Evolutionary conservation across 2,113 vertebrate genomes (phyloP), one percentile per base, ranked within the genome.

Genomic region (Rallus limicola): DNA sequence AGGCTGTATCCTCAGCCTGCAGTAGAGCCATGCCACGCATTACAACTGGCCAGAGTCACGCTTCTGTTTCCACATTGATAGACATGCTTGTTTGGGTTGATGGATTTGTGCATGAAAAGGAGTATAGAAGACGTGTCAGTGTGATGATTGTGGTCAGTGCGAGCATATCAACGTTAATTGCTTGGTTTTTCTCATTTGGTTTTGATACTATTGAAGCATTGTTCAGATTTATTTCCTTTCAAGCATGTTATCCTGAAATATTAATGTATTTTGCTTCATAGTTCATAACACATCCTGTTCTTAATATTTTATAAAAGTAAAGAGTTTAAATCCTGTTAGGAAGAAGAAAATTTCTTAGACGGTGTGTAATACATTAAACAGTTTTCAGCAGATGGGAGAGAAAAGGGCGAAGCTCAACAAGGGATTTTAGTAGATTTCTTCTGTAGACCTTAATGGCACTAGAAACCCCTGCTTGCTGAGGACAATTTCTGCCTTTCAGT

Each of bases 401-500:
- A 75, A 93, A 79, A 92, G 65, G 25, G 48, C 64, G 80, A 93
- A 88, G 42, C 69, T 95, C 76, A 86, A 53, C 85, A 86, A 86
- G 48, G 69, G 48, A 72, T 93, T 94, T 94, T 62, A 80, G 76
- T 72, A 76, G 65, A 72, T 91, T 86, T 74, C 44, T 92, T 91
- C 86, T 71, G 44, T 74, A 78, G 72, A 83, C 58, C 19, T 64
- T 78, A 90, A 68, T 86, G 48, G 79, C 34, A 64, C 68, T 88
- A 88, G 90, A 58, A 94, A 86, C 34, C 5, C 1, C 21, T 62
- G 86, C 78, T 93, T 76, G 58, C 70, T 69, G 56, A 65, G 34
- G 83, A 96, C 46, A 79, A 48, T 85, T 92, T 96, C 82, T 92
- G 82, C 79, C 64, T 92, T 96, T 93, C 86, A 81, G 88, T 94